Base-by-base conservation (phyloP, 2,797 vertebrate genomes). In the Sebastes goodei region DNA sequence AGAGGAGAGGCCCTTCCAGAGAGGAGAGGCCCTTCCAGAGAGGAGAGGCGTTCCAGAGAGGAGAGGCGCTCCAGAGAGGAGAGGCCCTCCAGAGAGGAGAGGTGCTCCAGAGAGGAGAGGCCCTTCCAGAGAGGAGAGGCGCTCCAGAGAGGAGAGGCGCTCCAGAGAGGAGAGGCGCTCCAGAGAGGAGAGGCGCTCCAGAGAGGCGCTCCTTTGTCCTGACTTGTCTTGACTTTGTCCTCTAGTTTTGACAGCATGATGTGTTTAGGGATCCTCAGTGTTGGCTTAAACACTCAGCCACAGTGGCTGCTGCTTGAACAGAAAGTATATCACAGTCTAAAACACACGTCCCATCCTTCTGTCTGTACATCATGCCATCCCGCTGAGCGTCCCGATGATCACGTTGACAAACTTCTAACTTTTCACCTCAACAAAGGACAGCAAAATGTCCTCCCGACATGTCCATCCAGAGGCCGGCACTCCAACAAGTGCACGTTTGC, bases 161-260 rank as follows among this genome's bases (percentile, higher is more conserved):
- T 35, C 33, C 1, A 35, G 33, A 97, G 96, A 95, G 93, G 33
- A 97, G 96, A 95, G 93, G 95, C 9, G 3, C 1, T 32, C 32
- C 32, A 32, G 32, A 32, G 33, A 32, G 32, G 32, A 33, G 33
- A 35, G 33, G 33, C 3, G 33, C 35, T 38, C 35, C 35, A 38
- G 35, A 97, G 96, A 95, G 93, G 95, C 8, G 8, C 32, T 32
- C 32, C 32, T 33, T 33, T 33, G 32, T 10, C 32, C 32, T 33
- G 32, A 33, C 32, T 33, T 33, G 32, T 33, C 32, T 33, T 33
- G 32, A 33, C 32, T 33, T 33, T 11, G 9, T 61, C 30, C 17
- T 10, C 30, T 61, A 30, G 57, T 60, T 60, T 6, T 62, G 30
- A 59, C 25, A 30, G 25, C 12, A 29, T 59, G 7, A 33, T 65